Base-by-base conservation (phyloP, 2,797 vertebrate genomes). In the Catharus ustulatus region DNA sequence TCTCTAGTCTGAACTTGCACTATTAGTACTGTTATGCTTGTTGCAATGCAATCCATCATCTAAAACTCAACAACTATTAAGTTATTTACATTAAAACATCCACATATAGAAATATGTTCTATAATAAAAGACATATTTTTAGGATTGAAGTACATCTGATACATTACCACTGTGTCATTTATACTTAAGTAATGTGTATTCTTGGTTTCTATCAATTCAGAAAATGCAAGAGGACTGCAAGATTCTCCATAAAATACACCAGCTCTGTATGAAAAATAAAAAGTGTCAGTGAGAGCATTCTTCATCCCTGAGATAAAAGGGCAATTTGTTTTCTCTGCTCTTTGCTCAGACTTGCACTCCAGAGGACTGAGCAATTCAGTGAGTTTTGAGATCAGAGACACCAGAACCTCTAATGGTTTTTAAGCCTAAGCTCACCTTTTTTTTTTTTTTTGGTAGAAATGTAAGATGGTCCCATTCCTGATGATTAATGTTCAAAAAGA, bases 401-500 rank as follows among this genome's bases (percentile, higher is more conserved):
- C 13, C 27, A 72, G 30, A 52, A 77, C 7, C 34, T 46, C 63
- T 71, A 40, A 26, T 23, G 3, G 24, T 61, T 76, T 91, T 84
- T 58, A 88, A 88, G 61, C 10, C 11, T 24, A 51, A 87, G 19
- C 11, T 93, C 40, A 19, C 6, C 68, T 86, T 38, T 67, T 74
- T 24, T 46, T 45, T 27, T 49, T 32, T 67, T 87, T 24, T 61
- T 66, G 52, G 14, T 61, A 85, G 61, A 13, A 77, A 46, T 32
- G 13, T 24, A 71, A 80, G 42, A 71, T 49, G 66, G 15, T 2
- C 36, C 57, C 36, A 52, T 85, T 93, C 58, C 51, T 48, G 10
- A 54, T 30, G 54, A 91, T 75, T 85, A 90, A 94, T 40, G 42
- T 89, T 72, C 64, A 75, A 82, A 82, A 69, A 74, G 86, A 89